Evolutionary conservation across 1,140 invertebrate genomes (phyloP), one percentile per base, ranked within the genome.

Genomic region (Diorhabda carinulata): DNA sequence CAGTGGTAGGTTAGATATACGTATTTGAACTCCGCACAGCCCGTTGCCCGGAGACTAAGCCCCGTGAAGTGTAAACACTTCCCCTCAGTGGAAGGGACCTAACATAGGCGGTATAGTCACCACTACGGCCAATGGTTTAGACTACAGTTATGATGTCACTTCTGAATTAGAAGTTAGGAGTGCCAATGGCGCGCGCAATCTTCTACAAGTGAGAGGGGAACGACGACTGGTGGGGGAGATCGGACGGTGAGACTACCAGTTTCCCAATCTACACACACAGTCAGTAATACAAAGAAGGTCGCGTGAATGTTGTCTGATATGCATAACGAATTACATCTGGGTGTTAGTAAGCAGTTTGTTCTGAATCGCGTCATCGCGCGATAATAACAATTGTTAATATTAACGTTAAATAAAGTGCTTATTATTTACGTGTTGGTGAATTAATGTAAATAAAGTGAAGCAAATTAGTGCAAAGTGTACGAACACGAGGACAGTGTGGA

Each of bases 401-500:
- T 40, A 57, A 3, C 64, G 64, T 57, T 10, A 52, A 7, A 10
- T n/a, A 10, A 7, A 65, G 64, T 65, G 64, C 52, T 57, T 65
- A 42, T 8, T 9, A 65, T 7, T 8, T 10, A 62, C 61, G 44
- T 43, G 64, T 25, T 40, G 47, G 52, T 43, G 47, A 56, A 57
- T 57, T 47, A n/a, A 57, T 65, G 41, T 65, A 42, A 41, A 41
- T 43, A 10, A 61, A 65, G 64, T 65, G 64, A 47, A 40, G 52
- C 41, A 65, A 52, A 44, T n/a, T 4, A 60, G 65, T 67, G 61
- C 66, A 86, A 82, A 85, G 84, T 84, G 86, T 86, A 83, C 84
- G 83, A 76, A 70, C 74, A 75, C 73, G 75, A 75, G 72, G 85
- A 84, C 86, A 88, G 86, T 85, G 86, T 85, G 83, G 86, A 76